Conservation (phyloP, 1,140 invertebrate species). For the Pinna nobilis region DNA sequence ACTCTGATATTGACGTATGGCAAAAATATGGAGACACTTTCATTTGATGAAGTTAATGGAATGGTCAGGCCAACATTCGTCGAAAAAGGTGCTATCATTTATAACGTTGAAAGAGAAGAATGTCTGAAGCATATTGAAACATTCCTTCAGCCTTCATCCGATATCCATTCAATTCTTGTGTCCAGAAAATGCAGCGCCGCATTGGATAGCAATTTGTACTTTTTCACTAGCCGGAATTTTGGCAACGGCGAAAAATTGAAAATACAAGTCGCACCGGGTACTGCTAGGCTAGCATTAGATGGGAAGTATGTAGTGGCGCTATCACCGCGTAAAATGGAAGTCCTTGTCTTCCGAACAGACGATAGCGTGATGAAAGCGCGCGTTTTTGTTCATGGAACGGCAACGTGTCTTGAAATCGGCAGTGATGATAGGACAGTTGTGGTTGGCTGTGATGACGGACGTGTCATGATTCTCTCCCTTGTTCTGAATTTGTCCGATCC, state of each 20-base stretch:
- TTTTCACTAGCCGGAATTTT: slow-evolving; percentile 44
- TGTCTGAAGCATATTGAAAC: slow-evolving; percentile 51
- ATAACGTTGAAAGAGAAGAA: slow-evolving; percentile 50
- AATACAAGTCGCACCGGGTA: slow-evolving; percentile 36
- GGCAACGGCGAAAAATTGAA: slow-evolving; percentile 28
- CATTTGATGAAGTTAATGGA: slow-evolving; percentile 50
- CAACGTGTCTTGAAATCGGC: slow-evolving; percentile 55
- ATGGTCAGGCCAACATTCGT: slow-evolving; percentile 44
- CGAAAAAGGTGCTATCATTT: slow-evolving; percentile 59
- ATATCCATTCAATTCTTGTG: slow-evolving; percentile 37
- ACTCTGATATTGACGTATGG: slow-evolving; percentile 59
- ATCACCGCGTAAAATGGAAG: slow-evolving; percentile 35
- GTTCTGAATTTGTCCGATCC: slow-evolving; percentile 64
- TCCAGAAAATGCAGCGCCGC: slow-evolving; percentile 41
- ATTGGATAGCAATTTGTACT: slow-evolving; percentile 52
- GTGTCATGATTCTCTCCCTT: slow-evolving; percentile 62
- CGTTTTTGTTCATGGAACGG: slow-evolving; percentile 63
- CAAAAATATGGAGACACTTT: slow-evolving; percentile 43
- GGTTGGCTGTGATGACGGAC: slow-evolving; percentile 66
- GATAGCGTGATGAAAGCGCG: slow-evolving; percentile 55
- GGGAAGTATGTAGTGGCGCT: slow-evolving; percentile 60
- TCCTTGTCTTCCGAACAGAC: slow-evolving; percentile 51
- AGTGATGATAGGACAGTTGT: slow-evolving; percentile 68
- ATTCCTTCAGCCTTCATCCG: slow-evolving; percentile 44
- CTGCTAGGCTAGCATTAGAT: slow-evolving; percentile 50